Percentiles rank a stretch among this genome's conserved stretches.
phyloP scores from a whole-genome alignment of 1,140 invertebrate genomes.

The Agrilus planipennis region DNA sequence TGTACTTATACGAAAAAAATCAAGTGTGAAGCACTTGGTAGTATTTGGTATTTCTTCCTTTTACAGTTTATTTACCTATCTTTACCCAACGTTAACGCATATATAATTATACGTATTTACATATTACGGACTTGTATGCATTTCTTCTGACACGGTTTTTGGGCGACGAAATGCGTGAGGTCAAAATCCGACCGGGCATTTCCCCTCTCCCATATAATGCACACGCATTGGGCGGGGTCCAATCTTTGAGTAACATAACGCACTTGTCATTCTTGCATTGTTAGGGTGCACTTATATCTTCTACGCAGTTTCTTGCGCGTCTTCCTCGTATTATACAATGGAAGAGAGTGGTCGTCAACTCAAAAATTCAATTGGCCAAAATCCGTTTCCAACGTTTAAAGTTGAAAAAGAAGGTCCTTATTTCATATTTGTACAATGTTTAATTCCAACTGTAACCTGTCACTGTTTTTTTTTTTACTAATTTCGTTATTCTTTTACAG shows the following conservation, averaged over 20 bases:
- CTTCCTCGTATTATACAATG: too few species aligned
- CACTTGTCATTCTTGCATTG: conserved; percentile 10
- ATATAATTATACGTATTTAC: not conserved
- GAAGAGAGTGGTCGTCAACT: too few species aligned
- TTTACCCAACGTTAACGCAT: not conserved
- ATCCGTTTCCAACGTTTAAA: too few species aligned
- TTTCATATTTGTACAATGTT: conserved; percentile 4
- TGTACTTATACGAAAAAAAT: too few species aligned
- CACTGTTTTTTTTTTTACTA: conserved; percentile 14
- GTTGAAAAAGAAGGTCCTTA: too few species aligned
- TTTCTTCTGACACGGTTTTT: conserved; percentile 6
- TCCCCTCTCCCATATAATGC: conserved; percentile 19
- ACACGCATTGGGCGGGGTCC: conserved; percentile 29
- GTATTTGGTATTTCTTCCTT: not conserved
- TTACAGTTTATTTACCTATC: conserved; percentile 1
- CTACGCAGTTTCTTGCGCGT: not conserved
- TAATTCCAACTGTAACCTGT: not conserved
- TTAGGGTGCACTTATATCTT: conserved; percentile 5
- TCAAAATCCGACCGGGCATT: conserved; percentile 28
- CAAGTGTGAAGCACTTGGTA: not conserved
- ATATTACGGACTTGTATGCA: conserved; percentile 8
- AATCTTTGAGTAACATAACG: conserved; percentile 13
- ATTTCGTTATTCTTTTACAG: too few species aligned
- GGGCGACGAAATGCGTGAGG: conserved; percentile 18
- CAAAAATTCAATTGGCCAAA: too few species aligned